Percentiles rank a stretch among this genome's conserved stretches.
phyloP scores from a whole-genome alignment of 2,888 invertebrate species.

The Archips crataeganus region DNA sequence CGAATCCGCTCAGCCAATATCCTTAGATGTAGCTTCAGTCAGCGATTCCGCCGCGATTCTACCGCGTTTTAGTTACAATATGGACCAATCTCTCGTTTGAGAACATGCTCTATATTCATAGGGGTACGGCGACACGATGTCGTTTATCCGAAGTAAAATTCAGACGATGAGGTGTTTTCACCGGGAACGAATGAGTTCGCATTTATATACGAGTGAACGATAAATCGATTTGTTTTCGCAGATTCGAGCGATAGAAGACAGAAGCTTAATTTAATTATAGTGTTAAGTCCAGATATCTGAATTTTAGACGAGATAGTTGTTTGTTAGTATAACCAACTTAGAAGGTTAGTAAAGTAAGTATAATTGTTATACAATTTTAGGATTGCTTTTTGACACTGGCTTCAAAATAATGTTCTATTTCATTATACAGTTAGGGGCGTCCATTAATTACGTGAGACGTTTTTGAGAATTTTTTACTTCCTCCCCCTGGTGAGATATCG shows the following conservation, averaged over 20 bases:
- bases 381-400: no score
- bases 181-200: conserved; percentile 1
- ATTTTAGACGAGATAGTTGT: no score
- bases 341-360: no score
- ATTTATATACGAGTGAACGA: conserved; percentile 2
- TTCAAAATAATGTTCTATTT: no score
- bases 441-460: no score
- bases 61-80: conserved; percentile 38
- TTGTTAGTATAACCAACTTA: no score
- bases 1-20: conserved; percentile 60
- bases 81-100: conserved; percentile 32
- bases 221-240: neutral
- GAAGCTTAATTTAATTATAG: neutral
- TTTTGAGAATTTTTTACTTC: no score
- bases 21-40: conserved; percentile 55
- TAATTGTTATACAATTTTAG: no score
- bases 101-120: conserved; percentile 39
- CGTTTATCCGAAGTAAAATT: conserved; percentile 23
- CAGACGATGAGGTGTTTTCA: conserved; percentile 15
- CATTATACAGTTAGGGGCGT: no score
- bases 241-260: neutral
- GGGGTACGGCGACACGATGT: conserved; percentile 21
- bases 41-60: conserved; percentile 35
- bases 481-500: no score
- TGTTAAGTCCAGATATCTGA: no score